A percentile compares a stretch with the other conserved stretches of the same genome.
phyloP scores from a whole-genome alignment of 1,140 invertebrate genomes.

The Drosophila elegans region DNA sequence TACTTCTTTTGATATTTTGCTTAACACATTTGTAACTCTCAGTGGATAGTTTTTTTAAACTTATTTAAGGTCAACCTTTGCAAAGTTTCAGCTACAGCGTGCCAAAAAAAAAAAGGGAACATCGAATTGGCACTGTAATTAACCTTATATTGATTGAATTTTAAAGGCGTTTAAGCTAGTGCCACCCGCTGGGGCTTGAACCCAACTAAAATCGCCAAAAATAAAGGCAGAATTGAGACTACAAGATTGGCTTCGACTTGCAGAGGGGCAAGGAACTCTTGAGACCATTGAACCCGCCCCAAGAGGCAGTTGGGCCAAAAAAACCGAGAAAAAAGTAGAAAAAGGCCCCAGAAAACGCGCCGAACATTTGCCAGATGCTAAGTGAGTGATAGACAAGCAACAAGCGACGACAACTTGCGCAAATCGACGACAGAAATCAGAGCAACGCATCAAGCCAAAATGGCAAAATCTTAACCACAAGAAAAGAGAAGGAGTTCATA shows the following conservation, averaged over 20 bases:
- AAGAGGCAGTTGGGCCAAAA: conserved; percentile 23
- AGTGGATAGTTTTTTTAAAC: too few relatives aligned
- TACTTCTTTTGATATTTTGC: too few relatives aligned
- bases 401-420: conserved; percentile 56
- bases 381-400: conserved; percentile 63
- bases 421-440: conserved; percentile 58
- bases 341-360: conserved; percentile 44
- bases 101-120: neutral
- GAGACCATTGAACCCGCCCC: conserved; percentile 58
- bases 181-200: conserved; percentile 52
- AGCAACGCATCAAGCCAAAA: conserved; percentile 23
- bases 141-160: conserved; percentile 75
- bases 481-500: neutral
- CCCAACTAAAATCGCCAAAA: conserved; percentile 21
- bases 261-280: conserved; percentile 34
- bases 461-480: neutral
- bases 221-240: conserved; percentile 12
- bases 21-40: too few relatives aligned
- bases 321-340: conserved; percentile 20
- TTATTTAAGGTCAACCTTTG: too few relatives aligned
- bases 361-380: conserved; percentile 58
- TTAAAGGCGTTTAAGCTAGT: conserved; percentile 63
- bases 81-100: neutral
- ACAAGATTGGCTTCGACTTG: conserved; percentile 29
- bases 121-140: conserved; percentile 60